Percentiles rank a stretch among this genome's conserved stretches.
Conservation (phyloP, 30 jellyfish, hydroid and myxozoan species). For the Mastigias papua region DNA sequence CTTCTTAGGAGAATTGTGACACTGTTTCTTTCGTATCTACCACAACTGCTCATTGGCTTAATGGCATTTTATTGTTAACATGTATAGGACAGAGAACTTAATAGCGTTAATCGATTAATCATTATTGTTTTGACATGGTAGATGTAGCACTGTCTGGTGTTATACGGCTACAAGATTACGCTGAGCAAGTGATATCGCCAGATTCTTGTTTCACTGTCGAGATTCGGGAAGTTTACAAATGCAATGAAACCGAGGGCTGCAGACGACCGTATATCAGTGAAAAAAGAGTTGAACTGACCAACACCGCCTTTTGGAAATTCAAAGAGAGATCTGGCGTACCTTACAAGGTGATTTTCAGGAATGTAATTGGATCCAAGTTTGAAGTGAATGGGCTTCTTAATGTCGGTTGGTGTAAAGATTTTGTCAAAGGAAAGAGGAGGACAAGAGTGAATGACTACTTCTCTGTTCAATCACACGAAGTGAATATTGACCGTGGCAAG, state of each 20-base stretch:
- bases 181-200: not conserved
- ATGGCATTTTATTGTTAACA: too few species aligned
- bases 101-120: not conserved
- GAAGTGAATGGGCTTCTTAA: slow-evolving; percentile 32
- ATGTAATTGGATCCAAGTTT: slow-evolving; percentile 15
- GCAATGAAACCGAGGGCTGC: slow-evolving; percentile 36
- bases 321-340: not conserved
- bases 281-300: not conserved
- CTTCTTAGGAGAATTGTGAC: too few species aligned
- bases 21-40: too few species aligned
- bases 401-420: slow-evolving; percentile 66
- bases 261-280: slow-evolving; percentile 23
- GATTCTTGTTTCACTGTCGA: slow-evolving; percentile 32
- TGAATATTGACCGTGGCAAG: not conserved
- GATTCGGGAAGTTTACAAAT: slow-evolving; percentile 20
- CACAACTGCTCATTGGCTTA: too few species aligned
- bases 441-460: slow-evolving; percentile 15
- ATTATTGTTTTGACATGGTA: not conserved
- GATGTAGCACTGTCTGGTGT: slow-evolving; percentile 24
- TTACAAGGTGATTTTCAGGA: slow-evolving; percentile 14
- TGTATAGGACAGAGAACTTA: too few species aligned
- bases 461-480: not conserved
- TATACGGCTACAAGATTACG: slow-evolving; percentile 8
- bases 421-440: slow-evolving; percentile 48
- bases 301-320: not conserved